Base-by-base conservation (phyloP, 2,888 invertebrate species). In the Coelinius sp. region DNA sequence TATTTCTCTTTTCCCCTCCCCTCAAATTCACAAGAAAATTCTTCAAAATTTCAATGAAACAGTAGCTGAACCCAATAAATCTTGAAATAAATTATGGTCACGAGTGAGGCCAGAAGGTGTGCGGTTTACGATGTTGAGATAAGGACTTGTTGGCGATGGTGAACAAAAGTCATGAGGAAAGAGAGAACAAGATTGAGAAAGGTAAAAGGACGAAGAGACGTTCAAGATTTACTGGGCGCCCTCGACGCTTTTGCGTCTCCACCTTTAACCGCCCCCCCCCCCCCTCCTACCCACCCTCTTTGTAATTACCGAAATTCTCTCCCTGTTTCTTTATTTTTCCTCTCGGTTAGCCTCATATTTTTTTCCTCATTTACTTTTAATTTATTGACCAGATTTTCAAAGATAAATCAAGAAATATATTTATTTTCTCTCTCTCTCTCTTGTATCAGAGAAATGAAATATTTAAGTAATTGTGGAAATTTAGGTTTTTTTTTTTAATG, bases 151-250 rank as follows among this genome's bases (percentile, higher is more conserved):
- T n/a, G n/a, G n/a, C n/a, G n/a, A n/a, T n/a, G n/a, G n/a, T n/a
- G 70, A 63, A 70, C 64, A 17, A 65, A 70, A 69, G 78, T 78
- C 74, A 75, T 38, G 59, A 46, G 52, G 73, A 49, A 38, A 49
- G 70, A 66, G 72, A 71, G 62, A 75, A 77, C 74, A 71, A 63
- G 69, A 71, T 69, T 69, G 69, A 63, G 68, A 74, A 73, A 71
- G 31, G 73, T 74, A 76, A 71, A 75, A 77, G 73, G 67, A 67
- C 49, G 70, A 70, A 52, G 59, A 53, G 77, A 75, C 75, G 69
- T 65, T 62, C 59, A 77, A 83, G 82, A 84, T 84, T 83, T 84
- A 84, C 80, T 77, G 79, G 80, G 77, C 78, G 79, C 78, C 80
- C 76, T 78, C 10, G 76, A 79, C 78, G 79, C 31, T 59, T 59